Base-by-base conservation (phyloP, 2,797 vertebrate genomes). In the Sebastes jordani region DNA sequence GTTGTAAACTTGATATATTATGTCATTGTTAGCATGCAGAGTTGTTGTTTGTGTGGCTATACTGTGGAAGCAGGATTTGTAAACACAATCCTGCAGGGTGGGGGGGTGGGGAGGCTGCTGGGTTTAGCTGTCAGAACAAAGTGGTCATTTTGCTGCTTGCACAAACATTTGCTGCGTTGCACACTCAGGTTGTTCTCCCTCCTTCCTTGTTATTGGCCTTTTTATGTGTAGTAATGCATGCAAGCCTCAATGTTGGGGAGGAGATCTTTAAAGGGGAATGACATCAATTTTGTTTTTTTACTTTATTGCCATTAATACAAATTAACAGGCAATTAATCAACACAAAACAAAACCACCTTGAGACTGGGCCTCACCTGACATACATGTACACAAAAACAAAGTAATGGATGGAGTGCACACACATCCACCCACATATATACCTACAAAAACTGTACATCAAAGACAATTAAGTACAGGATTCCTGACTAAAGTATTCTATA, bases 71-170 rank as follows among this genome's bases (percentile, higher is more conserved):
- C 74, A 42, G 89, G 89, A 90, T 92, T 92, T 92, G 91, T 94
- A 93, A 94, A 94, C 91, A 94, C 72, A 91, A 92, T 91, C 91
- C 91, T 76, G 80, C 74, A 82, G 78, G 69, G 25, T 16, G 59
- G 10, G 55, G 7, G 32, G 60, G 11, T 30, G 22, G 80, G 86
- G 71, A 29, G 58, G 63, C 42, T 76, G 70, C 38, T 79, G 89
- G 91, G 23, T 86, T 88, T 81, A 90, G 82, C 88, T 87, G 88
- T 89, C 79, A 86, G 87, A 88, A 92, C 91, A 91, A 93, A 92
- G 91, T 92, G 84, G 74, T 89, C 78, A 80, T 92, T 91, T 82
- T 90, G 69, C 73, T 81, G 84, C 80, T 80, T 80, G 74, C 89
- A 87, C 78, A 86, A 84, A 87, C 78, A 85, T 80, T 74, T 81